phyloP scores from a whole-genome alignment of 2,113 vertebrate species.

The Hippopotamus amphibius region DNA sequence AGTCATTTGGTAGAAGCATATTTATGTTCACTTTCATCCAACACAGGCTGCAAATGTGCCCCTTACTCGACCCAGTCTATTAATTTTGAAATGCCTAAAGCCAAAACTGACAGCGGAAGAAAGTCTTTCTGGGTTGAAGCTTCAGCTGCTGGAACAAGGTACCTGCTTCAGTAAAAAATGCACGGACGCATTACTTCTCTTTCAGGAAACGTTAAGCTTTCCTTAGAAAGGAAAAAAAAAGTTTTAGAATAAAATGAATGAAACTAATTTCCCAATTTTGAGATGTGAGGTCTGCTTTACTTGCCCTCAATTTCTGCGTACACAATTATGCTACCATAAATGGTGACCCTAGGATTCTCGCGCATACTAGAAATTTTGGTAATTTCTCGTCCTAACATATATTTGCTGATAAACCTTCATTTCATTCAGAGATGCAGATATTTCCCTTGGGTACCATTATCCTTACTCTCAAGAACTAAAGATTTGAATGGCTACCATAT shows the following conservation, averaged over 20 bases:
- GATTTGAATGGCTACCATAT: not conserved
- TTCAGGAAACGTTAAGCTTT: conserved; percentile 6
- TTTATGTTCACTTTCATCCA: conserved; percentile 69
- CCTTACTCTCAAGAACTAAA: not conserved
- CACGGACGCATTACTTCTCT: not conserved
- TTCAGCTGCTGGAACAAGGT: not conserved
- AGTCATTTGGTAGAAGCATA: conserved; percentile 43
- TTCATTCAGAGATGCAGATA: not conserved
- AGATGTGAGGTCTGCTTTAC: not conserved
- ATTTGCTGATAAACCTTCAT: conserved; percentile 3
- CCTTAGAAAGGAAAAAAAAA: not conserved
- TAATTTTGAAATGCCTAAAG: conserved; percentile 74
- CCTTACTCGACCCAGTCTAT: conserved; percentile 63
- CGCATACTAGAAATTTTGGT: not conserved
- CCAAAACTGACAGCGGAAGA: conserved; percentile 25
- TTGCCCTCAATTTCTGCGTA: not conserved
- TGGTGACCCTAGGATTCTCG: not conserved
- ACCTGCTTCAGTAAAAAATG: not conserved
- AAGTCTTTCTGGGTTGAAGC: conserved; percentile 20
- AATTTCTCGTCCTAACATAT: not conserved
- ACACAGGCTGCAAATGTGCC: conserved; percentile 26
- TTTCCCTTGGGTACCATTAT: not conserved
- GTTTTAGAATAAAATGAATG: not conserved
- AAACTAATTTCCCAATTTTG: not conserved
- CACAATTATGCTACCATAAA: not conserved